Evolutionary conservation across 2,797 vertebrate species (phyloP).

Genomic region (Xiphorhynchus erythropygius): DNA sequence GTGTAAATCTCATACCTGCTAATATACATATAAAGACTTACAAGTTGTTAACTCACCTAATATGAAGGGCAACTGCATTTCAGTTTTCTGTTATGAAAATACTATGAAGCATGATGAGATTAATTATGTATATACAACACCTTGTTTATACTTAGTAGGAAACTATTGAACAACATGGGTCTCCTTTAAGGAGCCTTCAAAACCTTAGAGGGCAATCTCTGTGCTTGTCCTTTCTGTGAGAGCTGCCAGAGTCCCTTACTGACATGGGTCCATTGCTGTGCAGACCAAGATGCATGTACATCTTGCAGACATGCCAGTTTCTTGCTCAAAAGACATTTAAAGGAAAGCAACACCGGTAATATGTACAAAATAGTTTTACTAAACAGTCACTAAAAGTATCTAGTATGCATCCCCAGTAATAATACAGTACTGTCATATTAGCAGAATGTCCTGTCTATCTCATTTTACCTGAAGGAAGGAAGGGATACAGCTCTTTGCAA

Average conservation of each 20-base stretch:
- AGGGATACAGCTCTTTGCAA: neutral
- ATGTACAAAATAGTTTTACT: neutral
- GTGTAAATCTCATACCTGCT: neutral
- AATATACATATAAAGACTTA: neutral
- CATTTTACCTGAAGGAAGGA: neutral
- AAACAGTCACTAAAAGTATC: neutral
- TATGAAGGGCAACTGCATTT: neutral
- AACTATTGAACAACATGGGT: neutral
- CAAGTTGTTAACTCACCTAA: neutral
- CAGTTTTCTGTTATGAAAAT: neutral
- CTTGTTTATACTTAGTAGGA: neutral
- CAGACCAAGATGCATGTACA: neutral
- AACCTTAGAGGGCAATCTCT: neutral
- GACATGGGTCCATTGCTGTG: neutral
- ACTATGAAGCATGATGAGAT: neutral
- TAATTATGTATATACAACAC: neutral
- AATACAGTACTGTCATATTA: neutral
- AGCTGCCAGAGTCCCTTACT: neutral
- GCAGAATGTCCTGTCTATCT: neutral
- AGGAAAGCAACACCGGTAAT: neutral
- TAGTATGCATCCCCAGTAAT: fast-evolving
- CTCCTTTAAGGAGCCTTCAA: neutral
- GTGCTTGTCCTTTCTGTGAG: neutral
- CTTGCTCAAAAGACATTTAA: neutral
- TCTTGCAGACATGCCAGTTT: neutral